Percentiles rank a stretch among this genome's conserved stretches.
These are phyloP conservation scores for Incurvaria masculella DNA, from an alignment of 2,888 invertebrate species.

Conservation along the genomic window DNA sequence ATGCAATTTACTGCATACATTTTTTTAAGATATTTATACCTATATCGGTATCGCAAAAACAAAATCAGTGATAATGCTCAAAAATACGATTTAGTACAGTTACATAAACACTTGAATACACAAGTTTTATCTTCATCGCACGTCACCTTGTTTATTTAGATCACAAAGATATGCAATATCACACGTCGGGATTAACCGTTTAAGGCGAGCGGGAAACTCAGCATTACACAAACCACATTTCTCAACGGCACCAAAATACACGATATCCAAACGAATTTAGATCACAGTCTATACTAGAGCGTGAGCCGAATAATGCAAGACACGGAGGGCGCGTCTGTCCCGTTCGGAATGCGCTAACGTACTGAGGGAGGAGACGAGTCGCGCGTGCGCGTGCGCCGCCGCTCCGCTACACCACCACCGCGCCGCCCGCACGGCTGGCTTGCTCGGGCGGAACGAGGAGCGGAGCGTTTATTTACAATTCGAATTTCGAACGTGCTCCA, in stretches of 20 bases:
- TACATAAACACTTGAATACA: not conserved
- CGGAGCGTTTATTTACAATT: slow-evolving; percentile 50
- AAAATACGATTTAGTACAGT: no score
- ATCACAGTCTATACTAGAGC: not conserved
- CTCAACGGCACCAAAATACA: not conserved
- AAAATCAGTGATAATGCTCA: no score
- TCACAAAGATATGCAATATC: not conserved
- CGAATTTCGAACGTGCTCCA: slow-evolving; percentile 45
- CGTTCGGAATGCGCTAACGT: not conserved
- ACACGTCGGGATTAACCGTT: not conserved
- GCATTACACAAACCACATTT: not conserved
- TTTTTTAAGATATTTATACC: no score
- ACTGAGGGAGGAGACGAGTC: no score
- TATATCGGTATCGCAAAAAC: no score
- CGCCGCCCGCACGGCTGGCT: not conserved
- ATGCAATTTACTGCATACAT: no score
- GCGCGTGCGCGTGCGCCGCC: slow-evolving; percentile 41
- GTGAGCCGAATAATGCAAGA: not conserved
- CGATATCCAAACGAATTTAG: not conserved
- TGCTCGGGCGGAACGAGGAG: slow-evolving; percentile 19
- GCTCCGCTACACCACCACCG: slow-evolving; percentile 24
- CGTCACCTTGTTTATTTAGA: not conserved
- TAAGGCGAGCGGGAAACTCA: not conserved
- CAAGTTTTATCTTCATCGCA: not conserved
- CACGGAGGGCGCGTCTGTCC: not conserved